Conservation (phyloP, 2,888 invertebrate species). For the Phalera bucephala region DNA sequence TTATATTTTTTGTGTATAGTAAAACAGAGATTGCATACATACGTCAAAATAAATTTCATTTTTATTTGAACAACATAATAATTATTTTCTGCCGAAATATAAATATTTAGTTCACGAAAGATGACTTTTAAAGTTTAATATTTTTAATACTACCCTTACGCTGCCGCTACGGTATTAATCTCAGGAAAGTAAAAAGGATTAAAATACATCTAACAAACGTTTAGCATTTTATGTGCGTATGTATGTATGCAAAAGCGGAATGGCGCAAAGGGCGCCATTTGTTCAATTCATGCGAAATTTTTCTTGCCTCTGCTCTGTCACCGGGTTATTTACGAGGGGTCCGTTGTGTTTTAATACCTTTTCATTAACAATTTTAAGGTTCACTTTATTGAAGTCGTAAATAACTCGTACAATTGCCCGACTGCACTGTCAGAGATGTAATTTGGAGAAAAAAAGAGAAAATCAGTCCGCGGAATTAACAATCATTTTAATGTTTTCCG, state of each 20-base stretch:
- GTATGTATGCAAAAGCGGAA: constrained; percentile 14
- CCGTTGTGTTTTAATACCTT: constrained; percentile 78
- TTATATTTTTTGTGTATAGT: too few relatives aligned
- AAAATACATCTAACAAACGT: too few relatives aligned
- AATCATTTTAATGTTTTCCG: constrained; percentile 23
- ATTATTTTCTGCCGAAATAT: too few relatives aligned
- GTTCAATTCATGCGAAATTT: constrained; percentile 72
- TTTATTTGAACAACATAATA: too few relatives aligned
- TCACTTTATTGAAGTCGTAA: constrained; percentile 81
- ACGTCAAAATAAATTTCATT: too few relatives aligned
- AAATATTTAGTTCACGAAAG: too few relatives aligned
- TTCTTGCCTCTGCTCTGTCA: constrained; percentile 74
- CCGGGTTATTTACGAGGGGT: constrained; percentile 77
- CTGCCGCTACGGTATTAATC: constrained; percentile 9
- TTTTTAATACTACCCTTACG: too few relatives aligned
- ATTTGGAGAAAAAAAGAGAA: constrained; percentile 59
- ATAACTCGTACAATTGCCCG: constrained; percentile 69
- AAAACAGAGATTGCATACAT: too few relatives aligned
- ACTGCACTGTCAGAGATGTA: constrained; percentile 58
- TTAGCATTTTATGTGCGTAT: too few relatives aligned
- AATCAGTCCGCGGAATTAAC: constrained; percentile 35
- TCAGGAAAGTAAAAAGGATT: constrained; percentile 9
- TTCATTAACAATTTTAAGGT: constrained; percentile 84
- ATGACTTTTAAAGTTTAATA: too few relatives aligned
- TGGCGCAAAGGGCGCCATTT: constrained; percentile 46